phyloP scores from a whole-genome alignment of 23 tunicate genomes.

The Ascidia mentula region DNA sequence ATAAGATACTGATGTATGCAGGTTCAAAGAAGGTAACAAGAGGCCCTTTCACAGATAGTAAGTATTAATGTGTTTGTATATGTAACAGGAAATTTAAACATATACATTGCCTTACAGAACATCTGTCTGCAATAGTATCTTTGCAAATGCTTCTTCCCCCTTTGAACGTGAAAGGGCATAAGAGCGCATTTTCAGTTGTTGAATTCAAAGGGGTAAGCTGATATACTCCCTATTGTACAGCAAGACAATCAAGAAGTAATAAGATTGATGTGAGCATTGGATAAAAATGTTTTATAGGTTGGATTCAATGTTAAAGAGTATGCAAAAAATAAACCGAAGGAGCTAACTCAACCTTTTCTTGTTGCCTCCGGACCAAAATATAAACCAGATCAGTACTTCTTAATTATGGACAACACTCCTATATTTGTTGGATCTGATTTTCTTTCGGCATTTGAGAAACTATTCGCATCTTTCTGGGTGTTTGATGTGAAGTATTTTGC shows the following conservation, averaged over 20 bases:
- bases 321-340: too few species aligned
- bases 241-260: too few species aligned
- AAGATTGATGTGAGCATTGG: neutral
- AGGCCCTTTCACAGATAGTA: neutral
- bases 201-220: constrained; percentile 4
- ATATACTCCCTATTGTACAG: neutral
- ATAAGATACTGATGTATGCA: neutral
- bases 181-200: neutral
- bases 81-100: neutral
- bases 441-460: neutral
- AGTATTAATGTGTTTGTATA: neutral
- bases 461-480: neutral
- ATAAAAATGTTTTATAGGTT: neutral
- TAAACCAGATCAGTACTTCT: neutral
- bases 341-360: neutral
- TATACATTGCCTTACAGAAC: neutral
- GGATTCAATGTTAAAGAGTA: neutral
- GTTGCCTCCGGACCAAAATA: neutral
- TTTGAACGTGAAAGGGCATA: neutral
- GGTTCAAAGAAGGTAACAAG: neutral
- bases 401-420: neutral
- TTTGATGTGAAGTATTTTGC: neutral
- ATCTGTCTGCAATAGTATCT: neutral
- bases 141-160: neutral
- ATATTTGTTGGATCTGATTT: neutral